Evolutionary conservation across 2,113 vertebrate genomes (phyloP), one percentile per base, ranked within the genome.

Genomic region (Danio rerio): DNA sequence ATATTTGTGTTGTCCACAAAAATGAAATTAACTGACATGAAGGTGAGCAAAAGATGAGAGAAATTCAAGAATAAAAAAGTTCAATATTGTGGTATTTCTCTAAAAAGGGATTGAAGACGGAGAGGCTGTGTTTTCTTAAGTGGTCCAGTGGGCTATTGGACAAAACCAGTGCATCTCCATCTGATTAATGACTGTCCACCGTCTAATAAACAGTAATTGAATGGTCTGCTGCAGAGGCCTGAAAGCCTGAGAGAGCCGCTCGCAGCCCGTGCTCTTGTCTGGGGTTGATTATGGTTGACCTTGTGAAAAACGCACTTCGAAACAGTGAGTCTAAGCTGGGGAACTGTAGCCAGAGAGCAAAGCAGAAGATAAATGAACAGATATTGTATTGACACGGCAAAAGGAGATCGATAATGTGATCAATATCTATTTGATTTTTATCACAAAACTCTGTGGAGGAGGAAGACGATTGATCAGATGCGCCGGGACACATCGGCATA

Each of bases 181-280:
- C 90, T 92, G 92, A 94, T 93, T 91, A 93, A 93, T 93, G 93
- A 87, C 87, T 86, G 88, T 87, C 89, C 88, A 90, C 89, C 89
- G 83, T 88, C 89, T 93, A 93, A 93, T 93, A 91, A 93, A 91
- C 91, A 93, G 93, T 91, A 93, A 94, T 93, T 93, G 91, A 94
- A 94, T 90, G 90, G 91, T 92, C 89, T 89, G 88, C 89, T 89
- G 89, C 88, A 90, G 91, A 83, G 82, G 86, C 85, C 88, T 89
- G 89, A 84, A 89, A 89, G 90, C 88, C 82, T 31, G 45, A 49
- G 13, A 83, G 74, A 80, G 84, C 85, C 10, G 81, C 81, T 83
- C 85, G 81, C 89, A 88, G 86, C 84, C 85, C n/a, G 86, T 89
- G 89, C 91, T 89, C 90, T 89, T 88, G 90, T 92, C 91, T 90